Percentiles rank a stretch among this genome's conserved stretches.
These are phyloP conservation scores for Otis tarda DNA, from an alignment of 2,113 vertebrate species.

Conservation along the genomic window DNA sequence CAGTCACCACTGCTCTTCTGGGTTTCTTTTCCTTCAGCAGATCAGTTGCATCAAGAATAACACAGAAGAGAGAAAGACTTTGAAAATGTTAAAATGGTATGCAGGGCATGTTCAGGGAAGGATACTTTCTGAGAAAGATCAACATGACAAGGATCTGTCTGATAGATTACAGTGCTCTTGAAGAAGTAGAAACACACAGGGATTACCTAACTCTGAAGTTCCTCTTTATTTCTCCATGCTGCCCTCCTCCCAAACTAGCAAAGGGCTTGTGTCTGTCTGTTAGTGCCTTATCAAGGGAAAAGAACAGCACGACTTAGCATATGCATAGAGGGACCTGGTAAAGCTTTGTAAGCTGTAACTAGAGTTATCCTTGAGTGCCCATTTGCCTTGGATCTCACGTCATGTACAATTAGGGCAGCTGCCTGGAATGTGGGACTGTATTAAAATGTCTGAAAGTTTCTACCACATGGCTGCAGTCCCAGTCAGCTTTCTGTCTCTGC, in stretches of 20 bases:
- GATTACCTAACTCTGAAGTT: slow-evolving; percentile 29
- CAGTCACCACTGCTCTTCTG: neutral
- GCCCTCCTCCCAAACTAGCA: neutral
- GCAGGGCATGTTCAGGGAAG: slow-evolving; percentile 11
- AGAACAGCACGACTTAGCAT: neutral
- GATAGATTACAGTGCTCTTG: neutral
- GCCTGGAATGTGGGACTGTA: neutral
- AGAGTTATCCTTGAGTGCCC: neutral
- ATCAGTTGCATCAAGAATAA: slow-evolving; percentile 39
- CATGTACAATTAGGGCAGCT: neutral
- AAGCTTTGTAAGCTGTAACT: neutral
- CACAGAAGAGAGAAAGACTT: neutral
- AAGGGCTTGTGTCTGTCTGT: neutral
- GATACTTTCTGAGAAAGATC: slow-evolving; percentile 26
- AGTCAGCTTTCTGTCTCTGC: neutral
- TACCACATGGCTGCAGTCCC: neutral
- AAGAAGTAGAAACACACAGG: neutral
- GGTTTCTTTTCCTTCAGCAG: slow-evolving; percentile 2
- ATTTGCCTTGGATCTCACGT: neutral
- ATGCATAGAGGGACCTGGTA: neutral
- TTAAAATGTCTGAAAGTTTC: slow-evolving; percentile 38
- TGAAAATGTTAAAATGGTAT: slow-evolving; percentile 21
- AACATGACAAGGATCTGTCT: neutral
- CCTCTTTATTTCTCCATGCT: neutral
- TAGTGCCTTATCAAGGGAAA: neutral